Base-by-base conservation (phyloP, 2,113 vertebrate species). In the Melanotaenia duboulayi region DNA sequence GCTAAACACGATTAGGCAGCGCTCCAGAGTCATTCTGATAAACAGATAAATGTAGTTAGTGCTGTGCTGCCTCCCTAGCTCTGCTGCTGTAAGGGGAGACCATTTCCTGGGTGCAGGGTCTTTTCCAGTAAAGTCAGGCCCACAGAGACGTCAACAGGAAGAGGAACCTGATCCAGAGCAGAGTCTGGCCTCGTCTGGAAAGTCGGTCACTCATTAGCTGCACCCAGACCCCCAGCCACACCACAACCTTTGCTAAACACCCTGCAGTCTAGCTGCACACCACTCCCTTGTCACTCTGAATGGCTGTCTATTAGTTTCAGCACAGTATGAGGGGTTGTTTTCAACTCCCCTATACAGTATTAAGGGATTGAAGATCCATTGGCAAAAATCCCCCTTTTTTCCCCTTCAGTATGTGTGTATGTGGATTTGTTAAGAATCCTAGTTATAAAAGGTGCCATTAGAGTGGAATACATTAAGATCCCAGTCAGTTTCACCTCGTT, bases 11-110 rank as follows among this genome's bases (percentile, higher is more conserved):
- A 94, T 94, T 93, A 95, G 91, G 86, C 86, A 84, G 78, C 71
- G 90, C 90, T 91, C 91, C 90, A 93, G 93, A 93, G 94, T 92
- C 91, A 64, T 90, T 90, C 93, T 91, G 93, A 94, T 94, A 93
- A 94, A 92, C 94, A 94, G 92, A 94, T 93, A 94, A 94, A 93
- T 93, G 93, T 88, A 87, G 93, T 94, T 94, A 94, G 90, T 46
- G 83, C 67, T 39, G 62, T 52, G 78, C 89, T 84, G 90, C 90
- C 83, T 89, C 81, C 87, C 83, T 59, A 73, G 82, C 81, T 74
- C 84, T 84, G 89, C 79, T 57, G 83, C 93, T 92, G 94, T 93
- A 94, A 93, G 90, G 86, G 90, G 88, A 93, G 90, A 88, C 90
- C 91, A 93, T 94, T 94, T 94, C 93, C 93, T 94, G 93, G 92